Evolutionary conservation across 2,888 invertebrate species (phyloP).

Genomic region (Dryococelus australis): DNA sequence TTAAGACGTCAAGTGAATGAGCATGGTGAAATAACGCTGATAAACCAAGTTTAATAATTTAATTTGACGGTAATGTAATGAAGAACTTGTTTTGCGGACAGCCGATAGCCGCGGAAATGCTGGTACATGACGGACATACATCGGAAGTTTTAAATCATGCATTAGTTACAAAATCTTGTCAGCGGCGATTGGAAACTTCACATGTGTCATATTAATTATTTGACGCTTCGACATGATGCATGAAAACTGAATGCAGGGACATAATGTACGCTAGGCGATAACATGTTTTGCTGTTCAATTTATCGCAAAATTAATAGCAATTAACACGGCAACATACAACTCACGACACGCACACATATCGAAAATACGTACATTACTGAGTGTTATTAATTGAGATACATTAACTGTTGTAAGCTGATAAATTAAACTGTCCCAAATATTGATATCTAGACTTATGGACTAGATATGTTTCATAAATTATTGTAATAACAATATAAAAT

Average conservation of each 20-base stretch:
- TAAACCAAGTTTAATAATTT: too few species aligned
- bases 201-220: not conserved
- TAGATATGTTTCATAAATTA: too few species aligned
- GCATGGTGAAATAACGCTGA: too few species aligned
- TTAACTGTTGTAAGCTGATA: not conserved
- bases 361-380: not conserved
- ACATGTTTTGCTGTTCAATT: not conserved
- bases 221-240: not conserved
- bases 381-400: too few species aligned
- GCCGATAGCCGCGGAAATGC: too few species aligned
- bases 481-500: too few species aligned
- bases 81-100: too few species aligned
- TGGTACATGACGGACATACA: too few species aligned
- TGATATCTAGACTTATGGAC: too few species aligned
- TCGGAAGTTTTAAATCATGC: not conserved
- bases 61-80: too few species aligned
- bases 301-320: not conserved
- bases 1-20: too few species aligned
- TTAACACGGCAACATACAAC: not conserved
- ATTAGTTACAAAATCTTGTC: not conserved
- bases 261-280: not conserved
- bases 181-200: not conserved
- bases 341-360: not conserved
- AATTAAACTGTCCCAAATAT: not conserved
- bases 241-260: not conserved